Percentiles rank a stretch among this genome's conserved stretches.
Evolutionary conservation across 2,888 invertebrate genomes (phyloP).

Genomic region (Platycheirus rosarum): DNA sequence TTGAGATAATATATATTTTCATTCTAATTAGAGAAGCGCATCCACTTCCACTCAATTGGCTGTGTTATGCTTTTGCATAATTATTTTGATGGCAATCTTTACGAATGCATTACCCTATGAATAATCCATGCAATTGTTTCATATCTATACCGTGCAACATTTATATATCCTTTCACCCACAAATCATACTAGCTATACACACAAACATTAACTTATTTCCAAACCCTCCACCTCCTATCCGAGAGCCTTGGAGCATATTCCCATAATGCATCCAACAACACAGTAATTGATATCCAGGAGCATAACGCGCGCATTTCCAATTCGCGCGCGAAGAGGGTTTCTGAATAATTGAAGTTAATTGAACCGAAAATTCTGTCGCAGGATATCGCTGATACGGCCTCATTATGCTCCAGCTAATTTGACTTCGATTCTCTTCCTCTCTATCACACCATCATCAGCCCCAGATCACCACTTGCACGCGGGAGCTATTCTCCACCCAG

Average conservation of each 20-base stretch:
- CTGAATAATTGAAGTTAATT: constrained; percentile 68
- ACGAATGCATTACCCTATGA: constrained; percentile 24
- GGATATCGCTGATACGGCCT: constrained; percentile 64
- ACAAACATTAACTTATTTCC: background rate
- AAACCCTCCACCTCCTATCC: background rate
- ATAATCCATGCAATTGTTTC: constrained; percentile 7
- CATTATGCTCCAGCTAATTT: constrained; percentile 67
- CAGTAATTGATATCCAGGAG: constrained; percentile 61
- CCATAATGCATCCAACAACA: constrained; percentile 28
- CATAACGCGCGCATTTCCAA: constrained; percentile 33
- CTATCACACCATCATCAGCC: background rate
- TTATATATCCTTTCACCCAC: background rate
- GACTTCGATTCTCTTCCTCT: constrained; percentile 22
- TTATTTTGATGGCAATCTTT: constrained; percentile 49
- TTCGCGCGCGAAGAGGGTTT: constrained; percentile 22
- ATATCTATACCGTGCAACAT: background rate
- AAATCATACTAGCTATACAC: too few species aligned
- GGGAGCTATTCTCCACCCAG: background rate
- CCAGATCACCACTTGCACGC: background rate
- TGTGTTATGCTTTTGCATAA: constrained; percentile 30
- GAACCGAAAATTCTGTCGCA: constrained; percentile 69
- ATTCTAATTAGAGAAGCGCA: constrained; percentile 19
- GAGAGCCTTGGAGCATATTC: background rate
- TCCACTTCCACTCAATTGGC: constrained; percentile 23
- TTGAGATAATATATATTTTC: background rate